A percentile compares a stretch with the other conserved stretches of the same genome.
Evolutionary conservation across 1,140 invertebrate species (phyloP).

Genomic region (Macrotrachela quadricornifera): DNA sequence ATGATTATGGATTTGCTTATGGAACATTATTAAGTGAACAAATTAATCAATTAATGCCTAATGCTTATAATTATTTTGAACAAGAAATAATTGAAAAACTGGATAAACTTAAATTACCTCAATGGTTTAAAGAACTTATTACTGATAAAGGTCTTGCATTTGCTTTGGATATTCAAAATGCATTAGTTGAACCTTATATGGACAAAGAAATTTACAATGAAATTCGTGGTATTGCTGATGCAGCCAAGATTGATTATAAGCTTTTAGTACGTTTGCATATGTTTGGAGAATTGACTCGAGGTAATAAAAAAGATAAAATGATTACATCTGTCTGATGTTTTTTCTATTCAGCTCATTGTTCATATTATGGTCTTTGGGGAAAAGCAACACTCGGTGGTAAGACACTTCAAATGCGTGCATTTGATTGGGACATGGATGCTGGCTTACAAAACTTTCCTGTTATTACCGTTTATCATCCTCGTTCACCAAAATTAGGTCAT

Average conservation of each 20-base stretch:
- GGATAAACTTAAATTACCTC: no score
- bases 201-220: conserved; percentile 15
- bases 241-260: conserved; percentile 15
- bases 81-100: conserved; percentile 12
- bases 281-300: conserved; percentile 15
- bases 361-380: conserved; percentile 19
- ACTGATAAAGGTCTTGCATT: conserved; percentile 11
- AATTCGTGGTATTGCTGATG: conserved; percentile 16
- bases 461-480: conserved; percentile 18
- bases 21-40: conserved; percentile 12
- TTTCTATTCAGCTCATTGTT: conserved; percentile 15
- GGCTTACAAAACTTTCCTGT: conserved; percentile 19
- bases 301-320: not conserved
- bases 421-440: conserved; percentile 16
- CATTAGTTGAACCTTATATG: conserved; percentile 13
- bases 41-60: conserved; percentile 11
- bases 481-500: not conserved
- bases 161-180: conserved; percentile 16
- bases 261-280: conserved; percentile 16
- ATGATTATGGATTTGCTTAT: conserved; percentile 18
- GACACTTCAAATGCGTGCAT: conserved; percentile 12
- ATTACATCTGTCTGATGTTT: not conserved
- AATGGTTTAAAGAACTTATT: conserved; percentile 9
- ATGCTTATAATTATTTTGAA: conserved; percentile 16
- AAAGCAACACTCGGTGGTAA: not conserved